Base-by-base conservation (phyloP, 2,888 invertebrate genomes). In the Dione vanillae region DNA sequence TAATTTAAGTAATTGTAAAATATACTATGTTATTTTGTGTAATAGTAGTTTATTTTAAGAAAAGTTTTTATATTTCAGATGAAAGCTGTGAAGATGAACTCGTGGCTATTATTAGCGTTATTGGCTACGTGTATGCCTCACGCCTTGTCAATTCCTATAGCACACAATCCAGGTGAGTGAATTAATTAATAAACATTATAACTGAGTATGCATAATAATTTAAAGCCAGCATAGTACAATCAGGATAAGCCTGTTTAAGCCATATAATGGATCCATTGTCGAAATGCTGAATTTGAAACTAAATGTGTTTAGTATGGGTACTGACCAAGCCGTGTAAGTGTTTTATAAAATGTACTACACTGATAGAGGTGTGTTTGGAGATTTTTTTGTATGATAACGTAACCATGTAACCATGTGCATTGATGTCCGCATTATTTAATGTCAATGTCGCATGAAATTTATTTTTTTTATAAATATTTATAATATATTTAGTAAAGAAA, bases 131-230 rank as follows among this genome's bases (percentile, higher is more conserved):
- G 47, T 37, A 41, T 43, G 19, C n/a, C 66, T 1, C 37, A 61
- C 37, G 69, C 56, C 10, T 65, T 69, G 16, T 20, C 74, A 12
- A 69, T 72, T 19, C 74, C 74, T 9, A 47, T 72, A 45, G 67
- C 74, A 2, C 69, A 74, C 3, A 43, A 71, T 58, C 3, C 71
- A 45, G 72, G 72, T 74, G 67, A 67, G 71, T 43, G 20, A 45
- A 59, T 10, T n/a, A 49, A 37, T 20, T 54, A 7, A 19, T 35
- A 52, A 37, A 56, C 9, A 58, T 37, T 45, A 20, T 56, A 20
- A 41, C n/a, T 43, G 12, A 14, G 19, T 54, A 20, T 40, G 37
- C 12, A 51, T 27, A 43, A 43, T 27, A 10, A 37, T 54, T 37
- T 16, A n/a, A 16, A 5, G n/a, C 27, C n/a, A n/a, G 27, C n/a